A percentile compares a stretch with the other conserved stretches of the same genome.
Evolutionary conservation across 2,797 vertebrate species (phyloP).

Genomic region (Limosa lapponica): DNA sequence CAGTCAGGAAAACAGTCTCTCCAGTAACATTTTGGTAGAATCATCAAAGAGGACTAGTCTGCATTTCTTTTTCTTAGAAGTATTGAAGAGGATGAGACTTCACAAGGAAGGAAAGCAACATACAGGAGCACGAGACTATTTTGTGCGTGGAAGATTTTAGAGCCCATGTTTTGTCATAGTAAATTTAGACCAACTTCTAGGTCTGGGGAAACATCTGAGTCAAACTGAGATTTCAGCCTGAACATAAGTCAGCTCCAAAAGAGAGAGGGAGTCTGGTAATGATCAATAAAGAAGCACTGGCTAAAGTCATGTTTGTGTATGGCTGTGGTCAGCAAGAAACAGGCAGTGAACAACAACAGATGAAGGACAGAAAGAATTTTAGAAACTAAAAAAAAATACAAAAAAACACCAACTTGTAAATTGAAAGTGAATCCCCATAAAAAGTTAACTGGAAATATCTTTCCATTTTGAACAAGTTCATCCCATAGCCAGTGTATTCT

Average conservation of each 20-base stretch:
- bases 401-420: neutral
- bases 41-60: neutral
- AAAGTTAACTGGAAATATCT: neutral
- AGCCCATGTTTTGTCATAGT: neutral
- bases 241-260: neutral
- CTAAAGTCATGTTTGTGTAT: neutral
- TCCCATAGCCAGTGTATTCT: neutral
- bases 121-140: neutral
- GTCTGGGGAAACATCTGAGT: neutral
- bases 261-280: neutral
- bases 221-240: neutral
- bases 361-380: neutral
- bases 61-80: neutral
- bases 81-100: neutral
- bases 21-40: neutral
- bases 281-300: neutral
- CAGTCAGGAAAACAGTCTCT: neutral
- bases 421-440: neutral
- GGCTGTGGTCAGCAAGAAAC: neutral
- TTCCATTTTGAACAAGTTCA: constrained; percentile 16
- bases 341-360: neutral
- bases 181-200: neutral
- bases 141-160: neutral
- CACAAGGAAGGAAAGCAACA: neutral
- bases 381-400: neutral